phyloP scores from a whole-genome alignment of 64 coral and sea anemone species.

The Stichodactyla mertensii region DNA sequence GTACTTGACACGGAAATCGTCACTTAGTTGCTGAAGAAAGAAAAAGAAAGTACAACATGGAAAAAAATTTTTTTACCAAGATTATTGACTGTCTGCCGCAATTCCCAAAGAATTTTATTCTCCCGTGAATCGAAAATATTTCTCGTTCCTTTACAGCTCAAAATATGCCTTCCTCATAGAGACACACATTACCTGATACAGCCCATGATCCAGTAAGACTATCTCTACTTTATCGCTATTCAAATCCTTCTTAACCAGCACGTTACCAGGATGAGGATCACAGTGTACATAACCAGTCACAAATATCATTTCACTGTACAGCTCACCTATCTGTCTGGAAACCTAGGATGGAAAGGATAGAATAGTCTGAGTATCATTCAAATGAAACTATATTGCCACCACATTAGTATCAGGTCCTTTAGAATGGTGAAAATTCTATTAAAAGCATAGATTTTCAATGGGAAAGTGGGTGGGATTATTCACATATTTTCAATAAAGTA shows the following conservation, averaged over 20 bases:
- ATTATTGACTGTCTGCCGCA: no score
- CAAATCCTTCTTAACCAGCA: slow-evolving; percentile 59
- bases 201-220: slow-evolving; percentile 89
- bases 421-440: no score
- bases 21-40: slow-evolving; percentile 60
- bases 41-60: background rate
- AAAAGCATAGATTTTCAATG: no score
- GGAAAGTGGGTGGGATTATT: no score
- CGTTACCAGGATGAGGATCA: slow-evolving; percentile 96
- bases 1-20: slow-evolving; percentile 89
- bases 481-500: no score
- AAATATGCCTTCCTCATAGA: background rate
- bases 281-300: slow-evolving; percentile 97
- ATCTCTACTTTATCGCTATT: slow-evolving; percentile 66
- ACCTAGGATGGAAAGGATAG: slow-evolving; percentile 41
- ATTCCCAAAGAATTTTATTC: no score
- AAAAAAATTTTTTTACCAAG: background rate
- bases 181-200: slow-evolving; percentile 62
- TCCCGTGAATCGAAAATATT: no score
- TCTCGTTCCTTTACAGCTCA: no score
- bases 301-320: slow-evolving; percentile 99
- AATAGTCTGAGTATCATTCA: no score
- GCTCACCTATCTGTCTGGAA: slow-evolving; percentile 73
- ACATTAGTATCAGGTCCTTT: no score
- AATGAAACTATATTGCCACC: no score